phyloP scores from a whole-genome alignment of 2,113 vertebrate species.

The Uropsilus gracilis region DNA sequence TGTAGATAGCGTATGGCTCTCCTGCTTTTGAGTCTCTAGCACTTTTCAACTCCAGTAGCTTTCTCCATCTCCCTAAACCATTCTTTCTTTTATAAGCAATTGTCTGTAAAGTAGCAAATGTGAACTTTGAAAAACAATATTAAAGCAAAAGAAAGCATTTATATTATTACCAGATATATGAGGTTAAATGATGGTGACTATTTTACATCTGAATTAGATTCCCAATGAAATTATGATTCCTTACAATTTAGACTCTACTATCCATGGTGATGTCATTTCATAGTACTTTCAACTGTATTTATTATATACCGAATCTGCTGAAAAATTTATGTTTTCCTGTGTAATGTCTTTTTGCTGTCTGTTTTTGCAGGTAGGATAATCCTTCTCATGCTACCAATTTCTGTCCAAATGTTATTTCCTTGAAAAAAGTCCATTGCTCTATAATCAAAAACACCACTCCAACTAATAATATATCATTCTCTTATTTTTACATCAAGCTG shows the following conservation, averaged over 20 bases:
- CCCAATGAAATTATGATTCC: background rate
- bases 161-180: background rate
- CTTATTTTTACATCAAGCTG: background rate
- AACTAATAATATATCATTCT: background rate
- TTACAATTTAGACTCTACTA: background rate
- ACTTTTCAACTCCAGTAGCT: background rate
- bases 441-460: background rate
- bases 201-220: background rate
- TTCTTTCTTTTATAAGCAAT: background rate
- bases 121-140: background rate
- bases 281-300: background rate
- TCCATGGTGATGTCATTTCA: background rate
- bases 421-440: background rate
- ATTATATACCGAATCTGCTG: background rate
- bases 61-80: background rate
- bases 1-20: background rate
- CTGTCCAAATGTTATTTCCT: background rate
- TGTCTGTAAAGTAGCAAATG: background rate
- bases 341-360: background rate
- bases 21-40: background rate
- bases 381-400: background rate
- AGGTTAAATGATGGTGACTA: background rate
- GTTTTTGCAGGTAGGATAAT: background rate
- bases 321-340: background rate
- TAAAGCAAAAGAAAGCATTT: background rate